These are phyloP conservation scores for Thera obeliscata DNA, from an alignment of 2,888 invertebrate genomes.

Conservation along the genomic window DNA sequence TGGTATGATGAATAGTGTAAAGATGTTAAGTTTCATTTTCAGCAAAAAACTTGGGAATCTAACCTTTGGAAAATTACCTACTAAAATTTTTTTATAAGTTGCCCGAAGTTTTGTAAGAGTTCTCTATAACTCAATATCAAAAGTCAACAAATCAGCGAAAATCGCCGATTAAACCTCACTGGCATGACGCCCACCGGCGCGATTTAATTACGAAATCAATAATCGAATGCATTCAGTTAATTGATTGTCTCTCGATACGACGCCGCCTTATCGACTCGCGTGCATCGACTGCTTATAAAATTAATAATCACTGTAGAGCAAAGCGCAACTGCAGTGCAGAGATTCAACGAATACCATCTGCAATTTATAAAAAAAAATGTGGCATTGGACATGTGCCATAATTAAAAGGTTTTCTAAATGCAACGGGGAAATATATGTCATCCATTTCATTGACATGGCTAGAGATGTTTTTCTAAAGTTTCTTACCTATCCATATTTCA, in stretches of 20 bases:
- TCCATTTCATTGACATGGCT: too few species aligned
- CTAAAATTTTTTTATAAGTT: background rate
- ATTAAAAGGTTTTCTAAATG: too few species aligned
- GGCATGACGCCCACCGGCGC: constrained; percentile 65
- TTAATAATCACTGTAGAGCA: constrained; percentile 35
- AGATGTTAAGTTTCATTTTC: too few species aligned
- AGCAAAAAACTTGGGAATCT: too few species aligned
- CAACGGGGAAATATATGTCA: too few species aligned
- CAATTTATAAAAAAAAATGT: background rate
- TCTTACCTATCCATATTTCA: too few species aligned
- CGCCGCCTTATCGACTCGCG: constrained; percentile 65
- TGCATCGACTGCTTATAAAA: constrained; percentile 56
- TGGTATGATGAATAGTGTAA: too few species aligned
- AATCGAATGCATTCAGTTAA: constrained; percentile 76
- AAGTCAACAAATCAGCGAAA: constrained; percentile 62
- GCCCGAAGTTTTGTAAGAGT: background rate
- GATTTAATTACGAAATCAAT: constrained; percentile 83
- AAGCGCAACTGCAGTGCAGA: constrained; percentile 15
- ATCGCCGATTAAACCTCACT: constrained; percentile 48
- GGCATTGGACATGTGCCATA: too few species aligned
- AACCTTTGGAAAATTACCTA: too few species aligned
- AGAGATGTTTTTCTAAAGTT: too few species aligned
- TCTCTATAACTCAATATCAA: constrained; percentile 62
- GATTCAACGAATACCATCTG: constrained; percentile 5
- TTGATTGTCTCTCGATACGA: constrained; percentile 73